Conservation (phyloP, 2,888 invertebrate species). For the Gymnoscelis rufifasciata region DNA sequence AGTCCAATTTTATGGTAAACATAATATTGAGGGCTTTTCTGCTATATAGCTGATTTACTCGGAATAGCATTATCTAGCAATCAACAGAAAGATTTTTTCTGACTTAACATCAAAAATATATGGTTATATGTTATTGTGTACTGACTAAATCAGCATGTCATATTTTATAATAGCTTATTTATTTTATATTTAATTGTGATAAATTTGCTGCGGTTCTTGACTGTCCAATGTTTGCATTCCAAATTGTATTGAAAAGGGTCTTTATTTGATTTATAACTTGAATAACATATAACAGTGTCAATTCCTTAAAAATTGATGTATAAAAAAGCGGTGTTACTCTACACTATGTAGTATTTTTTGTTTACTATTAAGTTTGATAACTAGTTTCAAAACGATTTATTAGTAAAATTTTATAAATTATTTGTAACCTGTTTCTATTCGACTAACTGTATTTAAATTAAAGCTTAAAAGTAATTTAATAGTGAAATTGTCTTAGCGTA, state of each 20-base stretch:
- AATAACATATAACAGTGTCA: constrained; percentile 42
- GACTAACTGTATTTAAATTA: constrained; percentile 5
- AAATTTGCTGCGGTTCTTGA: constrained; percentile 12
- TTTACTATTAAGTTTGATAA: not conserved
- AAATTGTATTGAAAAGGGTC: constrained; percentile 38
- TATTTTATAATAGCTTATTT: constrained; percentile 5
- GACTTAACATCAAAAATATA: too few species aligned
- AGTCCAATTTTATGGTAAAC: not conserved
- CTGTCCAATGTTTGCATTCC: constrained; percentile 42
- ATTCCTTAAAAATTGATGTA: constrained; percentile 7
- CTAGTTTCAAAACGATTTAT: not conserved
- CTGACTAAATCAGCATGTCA: constrained; percentile 12
- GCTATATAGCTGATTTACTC: too few species aligned
- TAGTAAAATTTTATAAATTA: constrained; percentile 2
- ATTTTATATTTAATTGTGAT: constrained; percentile 17
- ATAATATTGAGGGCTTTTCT: too few species aligned
- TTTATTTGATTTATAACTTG: constrained; percentile 24
- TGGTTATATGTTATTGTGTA: constrained; percentile 30
- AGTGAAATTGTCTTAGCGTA: constrained; percentile 19
- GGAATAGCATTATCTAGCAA: too few species aligned
- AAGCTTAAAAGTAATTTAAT: constrained; percentile 12
- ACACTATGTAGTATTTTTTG: not conserved
- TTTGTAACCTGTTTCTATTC: constrained; percentile 6
- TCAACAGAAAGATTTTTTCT: too few species aligned
- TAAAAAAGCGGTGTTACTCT: not conserved